Evolutionary conservation across 2,888 invertebrate species (phyloP).

Genomic region (Lepidochitona cinerea): DNA sequence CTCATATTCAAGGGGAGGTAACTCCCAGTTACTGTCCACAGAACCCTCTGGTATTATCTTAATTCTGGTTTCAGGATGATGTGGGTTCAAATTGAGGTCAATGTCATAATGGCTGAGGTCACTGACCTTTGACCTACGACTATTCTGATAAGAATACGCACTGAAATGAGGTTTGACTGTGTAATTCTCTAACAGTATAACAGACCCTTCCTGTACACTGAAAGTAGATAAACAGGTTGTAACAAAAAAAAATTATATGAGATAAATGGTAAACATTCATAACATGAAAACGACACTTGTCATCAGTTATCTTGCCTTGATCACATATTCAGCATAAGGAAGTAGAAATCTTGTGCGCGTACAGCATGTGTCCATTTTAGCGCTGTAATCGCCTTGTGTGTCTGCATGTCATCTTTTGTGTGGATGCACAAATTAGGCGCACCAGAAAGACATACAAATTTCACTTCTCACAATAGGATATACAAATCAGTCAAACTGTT

Average conservation of each 20-base stretch:
- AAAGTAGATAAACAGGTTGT: background rate
- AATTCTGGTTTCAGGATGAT: constrained; percentile 40
- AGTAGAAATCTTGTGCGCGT: too few species aligned
- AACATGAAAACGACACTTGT: too few species aligned
- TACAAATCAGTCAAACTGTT: too few species aligned
- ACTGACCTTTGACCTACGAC: constrained; percentile 17
- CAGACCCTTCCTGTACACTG: constrained; percentile 44
- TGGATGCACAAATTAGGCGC: too few species aligned
- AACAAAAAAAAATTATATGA: background rate
- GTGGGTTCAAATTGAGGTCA: constrained; percentile 47
- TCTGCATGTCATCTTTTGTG: too few species aligned
- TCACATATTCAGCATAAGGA: too few species aligned
- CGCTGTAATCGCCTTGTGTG: too few species aligned
- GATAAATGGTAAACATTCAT: too few species aligned
- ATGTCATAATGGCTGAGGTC: constrained; percentile 31
- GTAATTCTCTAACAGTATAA: constrained; percentile 43
- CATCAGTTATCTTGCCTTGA: too few species aligned
- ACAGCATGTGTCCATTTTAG: too few species aligned
- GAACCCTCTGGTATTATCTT: constrained; percentile 29
- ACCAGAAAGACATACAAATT: too few species aligned
- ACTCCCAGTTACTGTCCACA: constrained; percentile 25
- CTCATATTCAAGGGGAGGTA: constrained; percentile 34
- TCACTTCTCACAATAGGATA: too few species aligned
- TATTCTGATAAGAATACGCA: constrained; percentile 25
- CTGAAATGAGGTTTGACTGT: constrained; percentile 39